Conservation (phyloP, 2,888 invertebrate genomes). For the Dryobota labecula region DNA sequence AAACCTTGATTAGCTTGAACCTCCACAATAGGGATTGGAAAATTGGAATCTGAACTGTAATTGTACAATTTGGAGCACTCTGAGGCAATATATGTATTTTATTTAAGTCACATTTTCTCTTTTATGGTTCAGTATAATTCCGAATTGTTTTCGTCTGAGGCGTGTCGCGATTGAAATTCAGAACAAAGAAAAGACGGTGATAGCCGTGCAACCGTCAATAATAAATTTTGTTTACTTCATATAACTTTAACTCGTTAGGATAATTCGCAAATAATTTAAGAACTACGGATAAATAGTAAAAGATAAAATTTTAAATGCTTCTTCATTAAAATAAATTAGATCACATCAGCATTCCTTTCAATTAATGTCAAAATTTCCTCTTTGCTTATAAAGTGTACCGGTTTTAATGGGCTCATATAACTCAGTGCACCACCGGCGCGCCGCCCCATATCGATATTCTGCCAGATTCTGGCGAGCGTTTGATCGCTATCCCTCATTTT, state of each 20-base stretch:
- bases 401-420: slow-evolving; percentile 47
- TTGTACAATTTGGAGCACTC: slow-evolving; percentile 48
- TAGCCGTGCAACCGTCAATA: slow-evolving; percentile 29
- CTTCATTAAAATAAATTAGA: slow-evolving; percentile 24
- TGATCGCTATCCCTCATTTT: slow-evolving; percentile 64
- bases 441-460: slow-evolving; percentile 38
- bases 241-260: slow-evolving; percentile 21
- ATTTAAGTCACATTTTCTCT: slow-evolving; percentile 48
- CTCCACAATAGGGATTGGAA: slow-evolving; percentile 53
- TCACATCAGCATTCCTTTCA: slow-evolving; percentile 40
- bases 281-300: neutral
- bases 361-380: slow-evolving; percentile 41
- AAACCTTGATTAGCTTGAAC: slow-evolving; percentile 62
- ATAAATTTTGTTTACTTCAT: slow-evolving; percentile 31
- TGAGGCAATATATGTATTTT: slow-evolving; percentile 43
- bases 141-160: slow-evolving; percentile 43
- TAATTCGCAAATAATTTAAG: slow-evolving; percentile 9
- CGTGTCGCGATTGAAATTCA: slow-evolving; percentile 34
- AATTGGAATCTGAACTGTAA: slow-evolving; percentile 65
- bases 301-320: slow-evolving; percentile 13
- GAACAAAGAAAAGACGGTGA: slow-evolving; percentile 53
- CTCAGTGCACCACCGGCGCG: slow-evolving; percentile 22
- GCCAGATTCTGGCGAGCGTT: slow-evolving; percentile 54
- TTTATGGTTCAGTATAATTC: slow-evolving; percentile 32
- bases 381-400: slow-evolving; percentile 37